Evolutionary conservation across 2,113 vertebrate genomes (phyloP), one percentile per base, ranked within the genome.

Genomic region (Amia ocellicauda): DNA sequence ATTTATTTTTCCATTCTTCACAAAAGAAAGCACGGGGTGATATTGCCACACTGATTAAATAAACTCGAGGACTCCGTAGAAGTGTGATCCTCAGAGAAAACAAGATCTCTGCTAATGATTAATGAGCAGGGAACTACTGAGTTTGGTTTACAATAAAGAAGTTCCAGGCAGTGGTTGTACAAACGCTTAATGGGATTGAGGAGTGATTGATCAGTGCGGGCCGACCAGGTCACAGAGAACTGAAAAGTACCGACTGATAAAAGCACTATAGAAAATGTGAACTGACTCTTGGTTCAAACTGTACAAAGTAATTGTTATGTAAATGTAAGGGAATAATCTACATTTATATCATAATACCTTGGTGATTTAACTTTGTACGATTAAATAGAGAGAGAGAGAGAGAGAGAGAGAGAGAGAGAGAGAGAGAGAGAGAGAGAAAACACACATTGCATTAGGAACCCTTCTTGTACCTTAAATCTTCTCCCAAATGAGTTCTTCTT

Each of bases 171-270:
- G 13, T 47, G 22, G 20, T 26, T 60, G 51, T 3, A 54, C 51
- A 2, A 54, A 54, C 24, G 51, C 51, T 54, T 54, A 54, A 54
- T 54, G 20, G 24, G 58, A 60, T 43, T 60, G 58, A 60, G 58
- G 26, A 47, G 58, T 60, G 58, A 47, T 60, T 26, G 51, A 60
- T 60, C 16, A 11, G 58, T 47, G 40, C 17, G 19, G 57, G 31
- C 41, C 36, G 17, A n/a, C 10, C 16, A n/a, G 41, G 14, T 47
- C 41, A 28, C 40, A 17, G 13, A 17, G 31, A 20, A 9, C 20
- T 47, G 41, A 43, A 59, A 41, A 41, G 11, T 10, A 24, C 13
- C 9, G 51, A 43, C 13, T 23, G 40, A 60, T 47, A 60, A 60
- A 47, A 60, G 24, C 22, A 47, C 41, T 23, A 26, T 27, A 27